Evolutionary conservation across 2,113 vertebrate genomes (phyloP).

Genomic region (Rynchops niger): DNA sequence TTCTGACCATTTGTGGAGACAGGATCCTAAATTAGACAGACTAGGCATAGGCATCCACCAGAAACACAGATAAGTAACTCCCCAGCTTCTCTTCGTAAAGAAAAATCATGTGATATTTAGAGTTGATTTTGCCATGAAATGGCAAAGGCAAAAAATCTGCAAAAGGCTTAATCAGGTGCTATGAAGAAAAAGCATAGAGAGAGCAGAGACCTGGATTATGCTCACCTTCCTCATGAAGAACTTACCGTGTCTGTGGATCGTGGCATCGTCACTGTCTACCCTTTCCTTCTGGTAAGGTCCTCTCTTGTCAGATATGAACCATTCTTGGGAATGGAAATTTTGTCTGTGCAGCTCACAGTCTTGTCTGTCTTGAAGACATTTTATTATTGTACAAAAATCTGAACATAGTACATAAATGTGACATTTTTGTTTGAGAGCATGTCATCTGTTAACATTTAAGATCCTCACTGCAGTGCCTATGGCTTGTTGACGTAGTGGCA

Average conservation of each 20-base stretch:
- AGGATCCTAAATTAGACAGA: background rate
- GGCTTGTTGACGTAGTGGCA: background rate
- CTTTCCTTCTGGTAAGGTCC: background rate
- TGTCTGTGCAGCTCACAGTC: background rate
- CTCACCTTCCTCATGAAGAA: background rate
- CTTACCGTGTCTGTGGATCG: accelerated
- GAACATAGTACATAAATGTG: background rate
- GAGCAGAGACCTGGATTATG: background rate
- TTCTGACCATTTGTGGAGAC: background rate
- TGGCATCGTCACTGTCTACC: too few species aligned
- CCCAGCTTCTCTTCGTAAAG: background rate
- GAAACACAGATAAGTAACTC: background rate
- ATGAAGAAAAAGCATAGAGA: background rate
- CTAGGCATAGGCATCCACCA: background rate
- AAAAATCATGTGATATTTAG: background rate
- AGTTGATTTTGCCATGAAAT: background rate
- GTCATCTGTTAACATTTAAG: background rate
- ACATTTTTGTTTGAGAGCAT: background rate
- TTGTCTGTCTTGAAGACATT: background rate
- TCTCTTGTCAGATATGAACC: background rate
- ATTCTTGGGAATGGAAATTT: background rate
- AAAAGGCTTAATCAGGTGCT: background rate
- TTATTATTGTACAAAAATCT: background rate
- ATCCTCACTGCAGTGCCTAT: background rate
- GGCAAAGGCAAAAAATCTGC: too few species aligned